Conservation (phyloP, 2,113 vertebrate genomes). For the Nothocercus nigrocapillus region DNA sequence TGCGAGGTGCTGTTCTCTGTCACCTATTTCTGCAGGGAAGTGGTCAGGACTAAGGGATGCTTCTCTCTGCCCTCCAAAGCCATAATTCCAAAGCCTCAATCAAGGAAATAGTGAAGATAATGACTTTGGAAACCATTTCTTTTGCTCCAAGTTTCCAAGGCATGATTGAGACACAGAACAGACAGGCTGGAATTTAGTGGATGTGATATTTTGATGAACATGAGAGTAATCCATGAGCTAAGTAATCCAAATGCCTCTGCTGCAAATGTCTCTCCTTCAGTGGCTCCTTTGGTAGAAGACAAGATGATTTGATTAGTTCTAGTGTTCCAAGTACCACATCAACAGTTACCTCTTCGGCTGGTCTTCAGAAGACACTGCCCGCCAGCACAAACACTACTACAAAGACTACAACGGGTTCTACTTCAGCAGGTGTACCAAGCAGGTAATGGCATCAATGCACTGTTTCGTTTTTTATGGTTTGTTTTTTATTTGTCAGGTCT, state of each 20-base stretch:
- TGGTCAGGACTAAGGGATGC: neutral
- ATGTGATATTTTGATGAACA: neutral
- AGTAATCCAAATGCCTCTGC: conserved; percentile 16
- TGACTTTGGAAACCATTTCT: neutral
- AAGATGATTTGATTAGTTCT: conserved; percentile 90
- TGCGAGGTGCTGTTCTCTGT: neutral
- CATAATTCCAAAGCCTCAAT: neutral
- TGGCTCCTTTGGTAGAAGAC: conserved; percentile 93
- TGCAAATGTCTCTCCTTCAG: conserved; percentile 79
- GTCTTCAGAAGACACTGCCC: conserved; percentile 87
- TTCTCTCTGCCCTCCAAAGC: neutral
- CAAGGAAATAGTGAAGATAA: neutral
- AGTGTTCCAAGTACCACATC: conserved; percentile 87
- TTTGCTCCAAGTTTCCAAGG: neutral
- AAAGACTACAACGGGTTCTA: conserved; percentile 80
- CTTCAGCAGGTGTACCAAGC: conserved; percentile 88
- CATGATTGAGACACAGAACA: neutral
- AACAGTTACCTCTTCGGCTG: conserved; percentile 95
- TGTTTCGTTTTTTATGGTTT: neutral
- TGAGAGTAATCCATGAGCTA: neutral
- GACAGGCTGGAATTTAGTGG: neutral
- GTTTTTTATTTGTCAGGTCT: conserved; percentile 56
- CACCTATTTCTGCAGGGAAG: neutral
- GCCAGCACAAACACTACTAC: conserved; percentile 85
- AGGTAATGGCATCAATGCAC: conserved; percentile 77